Conservation (phyloP, 2,888 invertebrate genomes). For the Polietes domitor region DNA sequence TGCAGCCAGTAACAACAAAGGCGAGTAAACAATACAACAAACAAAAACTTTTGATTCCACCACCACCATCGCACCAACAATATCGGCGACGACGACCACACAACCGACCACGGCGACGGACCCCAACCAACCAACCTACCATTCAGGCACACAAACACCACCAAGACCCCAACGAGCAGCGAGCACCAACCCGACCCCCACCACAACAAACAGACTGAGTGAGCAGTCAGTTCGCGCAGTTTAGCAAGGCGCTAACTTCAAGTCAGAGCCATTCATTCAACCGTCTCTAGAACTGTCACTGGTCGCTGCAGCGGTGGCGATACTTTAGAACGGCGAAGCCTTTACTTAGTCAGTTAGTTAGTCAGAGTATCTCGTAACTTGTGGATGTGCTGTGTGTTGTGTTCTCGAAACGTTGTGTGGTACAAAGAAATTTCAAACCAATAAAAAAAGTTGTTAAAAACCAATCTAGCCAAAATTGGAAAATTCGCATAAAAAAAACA, state of each 20-base stretch:
- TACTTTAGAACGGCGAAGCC: conserved; percentile 43
- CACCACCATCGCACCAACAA: neutral
- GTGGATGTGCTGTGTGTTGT: conserved; percentile 50
- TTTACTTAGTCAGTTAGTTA: conserved; percentile 50
- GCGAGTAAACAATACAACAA: neutral
- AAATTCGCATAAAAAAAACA: conserved; percentile 21
- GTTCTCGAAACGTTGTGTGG: neutral
- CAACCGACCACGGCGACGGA: neutral
- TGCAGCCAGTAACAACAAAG: conserved; percentile 21
- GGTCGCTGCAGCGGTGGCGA: conserved; percentile 18
- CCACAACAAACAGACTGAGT: neutral
- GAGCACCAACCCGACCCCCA: neutral
- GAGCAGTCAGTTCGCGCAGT: neutral
- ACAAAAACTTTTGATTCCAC: conserved; percentile 10
- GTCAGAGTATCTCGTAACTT: conserved; percentile 60
- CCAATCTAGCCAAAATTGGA: conserved; percentile 53
- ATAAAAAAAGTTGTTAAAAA: conserved; percentile 35
- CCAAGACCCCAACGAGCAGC: neutral
- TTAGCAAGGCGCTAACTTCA: neutral
- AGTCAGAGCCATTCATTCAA: neutral
- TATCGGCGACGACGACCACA: neutral
- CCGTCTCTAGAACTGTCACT: neutral
- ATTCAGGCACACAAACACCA: neutral
- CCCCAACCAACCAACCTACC: neutral
- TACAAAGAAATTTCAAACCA: conserved; percentile 30